Conservation (phyloP, 2,797 vertebrate genomes). For the Malurus splendens region DNA sequence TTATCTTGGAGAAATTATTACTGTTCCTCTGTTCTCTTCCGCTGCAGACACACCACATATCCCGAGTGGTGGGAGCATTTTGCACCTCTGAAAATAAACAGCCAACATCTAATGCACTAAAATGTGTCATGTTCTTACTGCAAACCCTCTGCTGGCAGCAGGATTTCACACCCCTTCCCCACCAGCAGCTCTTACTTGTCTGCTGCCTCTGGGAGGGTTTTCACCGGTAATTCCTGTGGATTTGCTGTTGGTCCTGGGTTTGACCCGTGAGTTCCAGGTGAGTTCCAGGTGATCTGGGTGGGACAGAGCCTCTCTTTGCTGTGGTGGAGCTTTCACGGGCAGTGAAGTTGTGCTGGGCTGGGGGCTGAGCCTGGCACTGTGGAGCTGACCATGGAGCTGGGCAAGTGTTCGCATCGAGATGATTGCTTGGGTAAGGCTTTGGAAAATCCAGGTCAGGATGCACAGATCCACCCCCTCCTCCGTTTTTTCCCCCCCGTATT, state of each 20-base stretch:
- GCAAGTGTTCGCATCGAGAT: not conserved
- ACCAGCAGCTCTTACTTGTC: not conserved
- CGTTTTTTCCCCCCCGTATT: fast-evolving
- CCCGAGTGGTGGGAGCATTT: fast-evolving
- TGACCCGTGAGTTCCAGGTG: fast-evolving
- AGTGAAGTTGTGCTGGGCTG: not conserved
- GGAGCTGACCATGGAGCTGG: not conserved
- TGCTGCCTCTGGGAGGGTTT: not conserved
- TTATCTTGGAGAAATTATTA: not conserved
- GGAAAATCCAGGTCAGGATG: not conserved
- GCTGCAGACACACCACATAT: not conserved
- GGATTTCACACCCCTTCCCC: not conserved
- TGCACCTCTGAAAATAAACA: not conserved
- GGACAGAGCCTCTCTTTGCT: not conserved
- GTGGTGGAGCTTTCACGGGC: not conserved
- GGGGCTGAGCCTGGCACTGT: not conserved
- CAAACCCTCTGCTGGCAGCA: not conserved
- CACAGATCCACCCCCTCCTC: too few relatives aligned
- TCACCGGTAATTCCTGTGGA: not conserved
- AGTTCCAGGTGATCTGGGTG: not conserved
- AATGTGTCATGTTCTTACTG: fast-evolving
- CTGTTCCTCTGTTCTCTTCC: not conserved
- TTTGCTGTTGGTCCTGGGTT: not conserved
- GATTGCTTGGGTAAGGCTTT: not conserved
- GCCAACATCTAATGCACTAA: not conserved